Percentiles rank a stretch among this genome's conserved stretches.
These are phyloP conservation scores for Drosophila novamexicana DNA, from an alignment of 1,140 invertebrate genomes.

Conservation along the genomic window DNA sequence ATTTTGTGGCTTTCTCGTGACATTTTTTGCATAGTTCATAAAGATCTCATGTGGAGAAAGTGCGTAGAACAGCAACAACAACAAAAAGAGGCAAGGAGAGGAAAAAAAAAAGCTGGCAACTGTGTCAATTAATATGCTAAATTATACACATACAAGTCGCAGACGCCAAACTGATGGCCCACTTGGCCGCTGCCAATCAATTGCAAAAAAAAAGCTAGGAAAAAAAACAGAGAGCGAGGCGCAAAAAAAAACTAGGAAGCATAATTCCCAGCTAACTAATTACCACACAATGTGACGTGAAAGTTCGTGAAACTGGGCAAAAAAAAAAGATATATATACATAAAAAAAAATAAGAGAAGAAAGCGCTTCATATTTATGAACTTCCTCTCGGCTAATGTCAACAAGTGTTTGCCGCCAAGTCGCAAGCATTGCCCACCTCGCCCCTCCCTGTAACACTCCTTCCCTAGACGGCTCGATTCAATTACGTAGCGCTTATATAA, in stretches of 20 bases:
- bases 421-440: not conserved
- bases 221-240: slow-evolving; percentile 2
- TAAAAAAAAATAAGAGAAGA: slow-evolving; percentile 15
- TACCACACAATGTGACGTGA: slow-evolving; percentile 69
- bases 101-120: slow-evolving; percentile 57
- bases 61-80: slow-evolving; percentile 57
- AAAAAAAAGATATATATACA: not conserved
- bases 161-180: slow-evolving; percentile 55
- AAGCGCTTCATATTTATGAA: slow-evolving; percentile 50
- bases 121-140: slow-evolving; percentile 82
- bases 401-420: slow-evolving; percentile 1
- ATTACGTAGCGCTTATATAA: slow-evolving; percentile 56
- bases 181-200: slow-evolving; percentile 78
- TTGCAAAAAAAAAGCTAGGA: slow-evolving; percentile 53
- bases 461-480: slow-evolving; percentile 13
- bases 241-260: slow-evolving; percentile 64
- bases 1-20: slow-evolving; percentile 74
- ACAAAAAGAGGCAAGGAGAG: slow-evolving; percentile 24
- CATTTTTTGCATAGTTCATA: slow-evolving; percentile 81
- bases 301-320: slow-evolving; percentile 42
- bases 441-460: not conserved
- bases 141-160: slow-evolving; percentile 73
- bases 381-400: slow-evolving; percentile 46
- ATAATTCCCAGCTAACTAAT: slow-evolving; percentile 80
- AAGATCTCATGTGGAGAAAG: slow-evolving; percentile 73